Conservation (phyloP, 2,888 invertebrate genomes). For the Orchesella flavescens region DNA sequence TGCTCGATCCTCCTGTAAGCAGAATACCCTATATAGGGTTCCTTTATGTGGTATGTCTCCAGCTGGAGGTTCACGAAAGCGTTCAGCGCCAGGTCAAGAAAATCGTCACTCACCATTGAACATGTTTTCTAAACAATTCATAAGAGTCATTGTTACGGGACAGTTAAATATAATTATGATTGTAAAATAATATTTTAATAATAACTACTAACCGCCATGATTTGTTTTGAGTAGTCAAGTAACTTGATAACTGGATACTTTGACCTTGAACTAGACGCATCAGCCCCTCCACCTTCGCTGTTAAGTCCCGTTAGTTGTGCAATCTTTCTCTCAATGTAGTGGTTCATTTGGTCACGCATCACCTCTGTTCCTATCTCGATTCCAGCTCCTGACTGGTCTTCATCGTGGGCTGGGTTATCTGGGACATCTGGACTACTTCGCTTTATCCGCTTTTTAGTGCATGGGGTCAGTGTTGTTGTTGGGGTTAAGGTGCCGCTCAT, state of each 20-base stretch:
- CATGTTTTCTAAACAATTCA: no score
- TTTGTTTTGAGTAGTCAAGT: constrained; percentile 39
- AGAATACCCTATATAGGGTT: constrained; percentile 44
- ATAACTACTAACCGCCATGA: constrained; percentile 58
- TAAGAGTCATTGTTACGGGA: no score
- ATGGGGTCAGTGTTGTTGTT: no score
- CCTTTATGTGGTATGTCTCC: constrained; percentile 53
- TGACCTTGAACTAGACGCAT: neutral
- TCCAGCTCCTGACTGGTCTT: constrained; percentile 10
- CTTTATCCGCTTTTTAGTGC: no score
- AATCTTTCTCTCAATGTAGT: constrained; percentile 44
- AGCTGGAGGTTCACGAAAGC: constrained; percentile 43
- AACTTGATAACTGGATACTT: constrained; percentile 48
- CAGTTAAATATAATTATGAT: no score
- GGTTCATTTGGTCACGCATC: constrained; percentile 46
- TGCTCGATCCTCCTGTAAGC: constrained; percentile 45
- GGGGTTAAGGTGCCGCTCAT: no score
- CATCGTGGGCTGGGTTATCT: neutral
- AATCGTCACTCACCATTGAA: constrained; percentile 27
- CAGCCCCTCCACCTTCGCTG: constrained; percentile 1
- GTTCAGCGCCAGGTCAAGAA: constrained; percentile 42
- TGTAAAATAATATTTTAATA: no score
- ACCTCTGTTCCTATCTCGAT: constrained; percentile 39
- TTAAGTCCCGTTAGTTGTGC: constrained; percentile 31
- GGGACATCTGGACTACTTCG: no score